These are phyloP conservation scores for Epizoanthus ramosus DNA, from an alignment of 92 coral and sea anemone species.

Conservation along the genomic window DNA sequence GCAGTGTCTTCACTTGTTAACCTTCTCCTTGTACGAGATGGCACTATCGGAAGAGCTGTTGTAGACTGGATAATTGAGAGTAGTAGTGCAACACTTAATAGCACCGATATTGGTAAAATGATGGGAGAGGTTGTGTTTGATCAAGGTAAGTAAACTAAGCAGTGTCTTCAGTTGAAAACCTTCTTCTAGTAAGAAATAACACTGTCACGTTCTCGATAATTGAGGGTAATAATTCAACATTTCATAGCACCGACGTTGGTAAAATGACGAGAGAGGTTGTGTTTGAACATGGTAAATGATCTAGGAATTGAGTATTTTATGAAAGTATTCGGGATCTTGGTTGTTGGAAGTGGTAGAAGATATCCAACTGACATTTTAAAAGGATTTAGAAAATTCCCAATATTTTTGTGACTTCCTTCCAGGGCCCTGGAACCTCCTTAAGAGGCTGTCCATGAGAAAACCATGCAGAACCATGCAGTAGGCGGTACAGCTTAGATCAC, in stretches of 20 bases:
- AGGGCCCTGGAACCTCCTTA: no score
- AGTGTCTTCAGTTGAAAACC: slow-evolving; percentile 34
- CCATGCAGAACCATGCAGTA: no score
- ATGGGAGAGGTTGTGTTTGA: slow-evolving; percentile 67
- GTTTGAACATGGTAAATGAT: slow-evolving; percentile 76
- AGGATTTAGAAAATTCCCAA: no score
- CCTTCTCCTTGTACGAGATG: slow-evolving; percentile 17
- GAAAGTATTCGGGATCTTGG: no score
- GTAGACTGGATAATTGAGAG: slow-evolving; percentile 77
- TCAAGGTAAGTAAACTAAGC: slow-evolving; percentile 14
- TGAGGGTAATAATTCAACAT: slow-evolving; percentile 50
- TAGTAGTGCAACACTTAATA: slow-evolving; percentile 48
- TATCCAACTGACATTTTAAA: no score
- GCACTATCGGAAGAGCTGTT: slow-evolving; percentile 50
- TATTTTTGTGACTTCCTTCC: no score
- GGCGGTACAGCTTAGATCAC: no score
- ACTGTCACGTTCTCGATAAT: slow-evolving; percentile 78
- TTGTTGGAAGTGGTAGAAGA: not conserved
- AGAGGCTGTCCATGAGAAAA: no score
- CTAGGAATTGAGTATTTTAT: not conserved
- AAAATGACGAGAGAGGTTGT: slow-evolving; percentile 65
- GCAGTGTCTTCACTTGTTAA: slow-evolving; percentile 42
- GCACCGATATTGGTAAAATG: slow-evolving; percentile 67
- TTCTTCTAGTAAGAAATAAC: slow-evolving; percentile 75
- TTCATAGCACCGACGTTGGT: slow-evolving; percentile 66